Evolutionary conservation across 2,888 invertebrate genomes (phyloP).

Genomic region (Eurytoma californica): DNA sequence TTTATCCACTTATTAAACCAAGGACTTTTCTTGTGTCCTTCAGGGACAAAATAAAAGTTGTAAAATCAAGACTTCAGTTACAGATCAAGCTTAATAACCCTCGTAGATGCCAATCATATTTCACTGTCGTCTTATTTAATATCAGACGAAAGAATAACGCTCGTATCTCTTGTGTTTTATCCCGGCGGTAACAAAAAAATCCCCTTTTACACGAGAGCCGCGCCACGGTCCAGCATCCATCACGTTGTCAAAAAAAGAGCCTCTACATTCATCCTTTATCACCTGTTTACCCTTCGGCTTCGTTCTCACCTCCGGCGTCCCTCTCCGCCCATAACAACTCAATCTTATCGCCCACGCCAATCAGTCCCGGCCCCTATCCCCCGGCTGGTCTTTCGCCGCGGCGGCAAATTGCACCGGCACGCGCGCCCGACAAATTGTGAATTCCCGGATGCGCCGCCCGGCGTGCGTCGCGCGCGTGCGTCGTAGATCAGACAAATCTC

Average conservation of each 20-base stretch:
- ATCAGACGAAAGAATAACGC: too few relatives aligned
- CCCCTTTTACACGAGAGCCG: not conserved
- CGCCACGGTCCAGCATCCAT: slow-evolving; percentile 7
- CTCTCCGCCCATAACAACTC: not conserved
- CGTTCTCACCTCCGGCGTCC: not conserved
- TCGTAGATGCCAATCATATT: too few relatives aligned
- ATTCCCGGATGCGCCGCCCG: not conserved
- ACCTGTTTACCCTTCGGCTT: slow-evolving; percentile 7
- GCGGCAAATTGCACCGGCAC: too few relatives aligned
- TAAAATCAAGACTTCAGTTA: too few relatives aligned
- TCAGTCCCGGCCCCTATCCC: not conserved
- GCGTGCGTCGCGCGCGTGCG: not conserved
- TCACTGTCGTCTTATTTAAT: too few relatives aligned
- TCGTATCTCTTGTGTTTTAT: not conserved
- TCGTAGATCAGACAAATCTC: slow-evolving; percentile 54
- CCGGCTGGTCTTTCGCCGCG: not conserved
- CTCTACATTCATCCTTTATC: slow-evolving; percentile 8
- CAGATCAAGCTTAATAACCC: too few relatives aligned
- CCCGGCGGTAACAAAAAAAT: not conserved
- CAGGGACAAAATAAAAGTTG: too few relatives aligned
- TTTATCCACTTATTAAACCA: too few relatives aligned
- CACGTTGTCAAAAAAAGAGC: slow-evolving; percentile 6
- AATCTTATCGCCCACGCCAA: not conserved
- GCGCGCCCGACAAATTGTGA: not conserved
- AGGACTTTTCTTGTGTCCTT: too few relatives aligned